These are phyloP conservation scores for Apantesis nais DNA, from an alignment of 2,888 invertebrate genomes.

Conservation along the genomic window DNA sequence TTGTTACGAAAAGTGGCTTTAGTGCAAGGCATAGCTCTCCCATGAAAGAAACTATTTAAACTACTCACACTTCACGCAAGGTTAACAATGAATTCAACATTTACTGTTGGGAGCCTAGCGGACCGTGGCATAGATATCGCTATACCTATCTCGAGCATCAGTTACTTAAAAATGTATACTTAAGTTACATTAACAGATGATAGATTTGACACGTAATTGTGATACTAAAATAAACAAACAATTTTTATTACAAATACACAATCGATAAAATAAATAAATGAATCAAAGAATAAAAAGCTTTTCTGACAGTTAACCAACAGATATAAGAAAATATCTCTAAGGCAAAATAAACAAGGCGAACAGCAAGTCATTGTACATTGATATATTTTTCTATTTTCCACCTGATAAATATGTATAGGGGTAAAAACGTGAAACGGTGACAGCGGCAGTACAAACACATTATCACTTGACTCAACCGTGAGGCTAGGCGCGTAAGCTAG, in stretches of 20 bases:
- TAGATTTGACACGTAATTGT: not conserved
- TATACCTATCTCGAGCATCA: not conserved
- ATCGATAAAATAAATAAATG: not conserved
- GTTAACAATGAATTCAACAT: not conserved
- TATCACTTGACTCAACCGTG: constrained; percentile 22
- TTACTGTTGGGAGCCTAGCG: no score
- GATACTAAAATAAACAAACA: not conserved
- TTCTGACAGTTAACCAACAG: not conserved
- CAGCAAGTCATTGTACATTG: constrained; percentile 7
- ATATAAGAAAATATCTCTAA: not conserved
- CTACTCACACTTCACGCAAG: not conserved
- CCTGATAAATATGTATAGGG: constrained; percentile 27
- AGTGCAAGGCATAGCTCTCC: no score
- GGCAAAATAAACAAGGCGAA: constrained; percentile 10
- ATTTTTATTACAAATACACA: not conserved
- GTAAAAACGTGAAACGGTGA: constrained; percentile 21
- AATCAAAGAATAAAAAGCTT: not conserved
- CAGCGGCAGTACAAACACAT: constrained; percentile 30
- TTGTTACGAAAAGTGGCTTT: no score
- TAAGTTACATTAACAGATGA: not conserved
- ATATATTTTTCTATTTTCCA: constrained; percentile 21
- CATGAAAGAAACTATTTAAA: not conserved
- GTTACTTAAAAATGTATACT: not conserved
- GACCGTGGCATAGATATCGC: no score
- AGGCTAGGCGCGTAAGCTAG: constrained; percentile 23